phyloP scores from a whole-genome alignment of 2,113 vertebrate genomes.

The Myiopsitta monachus region DNA sequence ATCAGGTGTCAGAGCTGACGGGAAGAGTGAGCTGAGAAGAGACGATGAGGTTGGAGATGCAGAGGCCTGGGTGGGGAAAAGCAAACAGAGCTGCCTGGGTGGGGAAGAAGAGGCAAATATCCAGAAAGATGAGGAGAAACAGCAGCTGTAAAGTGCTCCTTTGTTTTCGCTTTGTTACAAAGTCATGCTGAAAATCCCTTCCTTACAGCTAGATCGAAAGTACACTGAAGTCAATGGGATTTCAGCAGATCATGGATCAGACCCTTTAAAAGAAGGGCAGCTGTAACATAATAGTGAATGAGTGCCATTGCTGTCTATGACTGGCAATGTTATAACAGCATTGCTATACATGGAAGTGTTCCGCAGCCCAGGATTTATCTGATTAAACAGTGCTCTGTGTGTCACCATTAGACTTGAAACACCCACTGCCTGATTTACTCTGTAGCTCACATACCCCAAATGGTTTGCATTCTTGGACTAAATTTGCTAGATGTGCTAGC shows the following conservation, averaged over 20 bases:
- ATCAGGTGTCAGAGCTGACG: conserved; percentile 28
- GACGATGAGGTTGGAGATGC: neutral
- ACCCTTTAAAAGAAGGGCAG: neutral
- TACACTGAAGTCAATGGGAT: neutral
- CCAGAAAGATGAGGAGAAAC: conserved; percentile 34
- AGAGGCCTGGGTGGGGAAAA: conserved; percentile 35
- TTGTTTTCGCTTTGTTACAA: neutral
- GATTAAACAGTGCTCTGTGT: conserved; percentile 48
- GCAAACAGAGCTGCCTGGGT: conserved; percentile 39
- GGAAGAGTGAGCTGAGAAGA: neutral
- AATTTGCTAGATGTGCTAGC: conserved; percentile 13
- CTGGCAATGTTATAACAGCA: neutral
- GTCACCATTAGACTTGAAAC: conserved; percentile 24
- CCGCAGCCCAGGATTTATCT: conserved; percentile 53
- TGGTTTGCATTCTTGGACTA: conserved; percentile 57
- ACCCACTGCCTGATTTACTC: conserved; percentile 27
- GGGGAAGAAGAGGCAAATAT: conserved; percentile 33
- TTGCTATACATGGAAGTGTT: conserved; percentile 68
- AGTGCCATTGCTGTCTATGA: neutral
- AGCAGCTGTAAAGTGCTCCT: conserved; percentile 10
- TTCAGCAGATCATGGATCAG: neutral
- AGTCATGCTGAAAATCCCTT: conserved; percentile 37
- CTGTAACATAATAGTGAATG: neutral
- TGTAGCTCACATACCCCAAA: conserved; percentile 23
- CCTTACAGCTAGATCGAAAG: neutral